phyloP scores from a whole-genome alignment of 2,113 vertebrate genomes.

The Hemibagrus wyckioides region DNA sequence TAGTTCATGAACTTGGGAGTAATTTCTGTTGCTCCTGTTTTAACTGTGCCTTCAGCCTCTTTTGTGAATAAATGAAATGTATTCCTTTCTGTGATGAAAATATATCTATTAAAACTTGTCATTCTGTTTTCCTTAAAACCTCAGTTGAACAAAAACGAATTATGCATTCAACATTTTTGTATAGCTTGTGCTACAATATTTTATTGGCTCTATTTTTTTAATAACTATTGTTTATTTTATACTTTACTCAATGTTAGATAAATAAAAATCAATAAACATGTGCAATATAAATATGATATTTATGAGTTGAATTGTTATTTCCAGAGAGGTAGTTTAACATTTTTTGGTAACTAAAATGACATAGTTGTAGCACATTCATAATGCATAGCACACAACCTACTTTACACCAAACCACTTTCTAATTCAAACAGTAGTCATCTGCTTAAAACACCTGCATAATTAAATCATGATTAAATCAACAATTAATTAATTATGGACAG shows the following conservation, averaged over 20 bases:
- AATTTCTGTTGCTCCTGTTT: conserved; percentile 8
- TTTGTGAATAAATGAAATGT: conserved; percentile 24
- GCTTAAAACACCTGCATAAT: background rate
- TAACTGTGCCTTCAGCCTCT: conserved; percentile 6
- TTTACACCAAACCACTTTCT: background rate
- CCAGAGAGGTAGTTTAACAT: background rate
- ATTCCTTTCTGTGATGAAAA: conserved; percentile 19
- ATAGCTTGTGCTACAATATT: background rate
- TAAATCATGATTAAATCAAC: background rate
- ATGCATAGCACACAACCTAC: background rate
- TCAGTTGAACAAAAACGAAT: conserved; percentile 9
- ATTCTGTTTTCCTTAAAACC: background rate
- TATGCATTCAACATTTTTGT: background rate
- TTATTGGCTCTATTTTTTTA: background rate
- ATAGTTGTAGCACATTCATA: background rate
- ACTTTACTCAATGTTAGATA: background rate
- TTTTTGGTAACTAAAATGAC: background rate
- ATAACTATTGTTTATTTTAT: background rate
- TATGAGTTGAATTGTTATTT: conserved; percentile 8
- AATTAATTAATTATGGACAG: background rate
- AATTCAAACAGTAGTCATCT: background rate
- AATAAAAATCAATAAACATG: conserved; percentile 31
- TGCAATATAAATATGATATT: conserved; percentile 21
- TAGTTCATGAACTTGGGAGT: conserved; percentile 12
- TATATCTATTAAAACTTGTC: background rate